These are phyloP conservation scores for Stramonita haemastoma DNA, from an alignment of 2,888 invertebrate species.

Conservation along the genomic window DNA sequence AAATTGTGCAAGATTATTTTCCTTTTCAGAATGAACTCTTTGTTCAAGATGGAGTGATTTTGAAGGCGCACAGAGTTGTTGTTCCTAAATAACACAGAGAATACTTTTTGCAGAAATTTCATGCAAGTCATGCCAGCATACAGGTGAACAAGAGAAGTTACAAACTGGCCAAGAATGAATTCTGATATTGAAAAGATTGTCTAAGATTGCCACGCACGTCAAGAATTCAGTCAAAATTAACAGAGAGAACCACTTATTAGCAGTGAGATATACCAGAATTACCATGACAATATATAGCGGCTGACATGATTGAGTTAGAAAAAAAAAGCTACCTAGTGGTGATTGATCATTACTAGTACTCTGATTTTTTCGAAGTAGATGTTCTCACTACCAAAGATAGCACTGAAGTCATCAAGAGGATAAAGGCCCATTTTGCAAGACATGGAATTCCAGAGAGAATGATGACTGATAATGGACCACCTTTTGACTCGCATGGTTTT, in stretches of 20 bases:
- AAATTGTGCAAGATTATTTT: neutral
- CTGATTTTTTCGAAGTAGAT: too few relatives aligned
- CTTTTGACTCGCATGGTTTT: too few relatives aligned
- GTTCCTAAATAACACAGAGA: neutral
- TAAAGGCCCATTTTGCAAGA: too few relatives aligned
- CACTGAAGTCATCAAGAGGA: too few relatives aligned
- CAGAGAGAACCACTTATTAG: neutral
- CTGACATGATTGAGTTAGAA: neutral
- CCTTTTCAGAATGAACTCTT: neutral
- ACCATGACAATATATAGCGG: neutral
- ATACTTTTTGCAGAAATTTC: neutral
- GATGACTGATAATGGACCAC: too few relatives aligned
- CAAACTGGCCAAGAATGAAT: neutral
- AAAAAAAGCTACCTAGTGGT: neutral
- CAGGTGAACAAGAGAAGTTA: neutral
- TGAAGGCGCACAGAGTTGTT: neutral
- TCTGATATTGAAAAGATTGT: neutral
- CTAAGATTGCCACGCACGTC: neutral
- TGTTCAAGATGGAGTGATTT: conserved; percentile 7
- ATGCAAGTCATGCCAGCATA: neutral
- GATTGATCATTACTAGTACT: neutral
- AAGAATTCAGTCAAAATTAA: neutral
- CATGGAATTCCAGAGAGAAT: too few relatives aligned
- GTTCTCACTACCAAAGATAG: too few relatives aligned
- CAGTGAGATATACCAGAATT: conserved; percentile 10